phyloP scores from a whole-genome alignment of 1,140 invertebrate genomes.

The Tribolium castaneum region DNA sequence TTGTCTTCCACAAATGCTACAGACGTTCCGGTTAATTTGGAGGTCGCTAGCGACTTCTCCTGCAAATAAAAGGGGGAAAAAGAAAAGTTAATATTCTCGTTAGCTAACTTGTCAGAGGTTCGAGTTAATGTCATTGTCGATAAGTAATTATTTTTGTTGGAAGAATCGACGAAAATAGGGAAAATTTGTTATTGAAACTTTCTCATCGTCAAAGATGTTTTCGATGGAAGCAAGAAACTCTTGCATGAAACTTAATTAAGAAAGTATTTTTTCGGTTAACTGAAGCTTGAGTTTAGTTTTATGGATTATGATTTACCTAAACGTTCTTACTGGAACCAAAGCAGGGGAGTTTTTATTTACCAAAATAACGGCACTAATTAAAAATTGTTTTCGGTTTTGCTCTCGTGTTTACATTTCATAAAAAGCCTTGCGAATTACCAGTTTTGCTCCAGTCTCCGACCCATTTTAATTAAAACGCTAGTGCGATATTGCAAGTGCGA shows the following conservation, averaged over 20 bases:
- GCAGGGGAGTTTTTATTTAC: background rate
- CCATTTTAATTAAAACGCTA: slow-evolving; percentile 10
- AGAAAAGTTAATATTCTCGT: slow-evolving; percentile 12
- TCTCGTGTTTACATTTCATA: background rate
- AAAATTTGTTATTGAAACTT: slow-evolving; percentile 21
- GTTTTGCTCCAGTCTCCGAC: background rate
- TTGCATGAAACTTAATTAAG: background rate
- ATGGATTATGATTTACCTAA: background rate
- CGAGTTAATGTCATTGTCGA: slow-evolving; percentile 3
- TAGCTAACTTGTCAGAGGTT: slow-evolving; percentile 15
- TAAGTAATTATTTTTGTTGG: slow-evolving; percentile 15
- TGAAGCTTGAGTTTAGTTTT: background rate
- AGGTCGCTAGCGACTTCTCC: slow-evolving; percentile 13
- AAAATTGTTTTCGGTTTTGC: background rate
- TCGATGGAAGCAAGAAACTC: background rate
- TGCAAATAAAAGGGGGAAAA: slow-evolving; percentile 6
- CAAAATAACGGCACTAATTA: background rate
- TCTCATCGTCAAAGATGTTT: background rate
- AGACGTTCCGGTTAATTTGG: slow-evolving; percentile 16
- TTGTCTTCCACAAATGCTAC: background rate
- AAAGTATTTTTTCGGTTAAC: background rate
- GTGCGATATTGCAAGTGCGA: background rate
- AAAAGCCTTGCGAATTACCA: background rate
- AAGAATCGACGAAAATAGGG: slow-evolving; percentile 1
- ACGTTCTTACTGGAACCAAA: background rate